Percentiles rank a stretch among this genome's conserved stretches.
phyloP scores from a whole-genome alignment of 1,140 invertebrate species.

The Drosophila ercepeae region DNA sequence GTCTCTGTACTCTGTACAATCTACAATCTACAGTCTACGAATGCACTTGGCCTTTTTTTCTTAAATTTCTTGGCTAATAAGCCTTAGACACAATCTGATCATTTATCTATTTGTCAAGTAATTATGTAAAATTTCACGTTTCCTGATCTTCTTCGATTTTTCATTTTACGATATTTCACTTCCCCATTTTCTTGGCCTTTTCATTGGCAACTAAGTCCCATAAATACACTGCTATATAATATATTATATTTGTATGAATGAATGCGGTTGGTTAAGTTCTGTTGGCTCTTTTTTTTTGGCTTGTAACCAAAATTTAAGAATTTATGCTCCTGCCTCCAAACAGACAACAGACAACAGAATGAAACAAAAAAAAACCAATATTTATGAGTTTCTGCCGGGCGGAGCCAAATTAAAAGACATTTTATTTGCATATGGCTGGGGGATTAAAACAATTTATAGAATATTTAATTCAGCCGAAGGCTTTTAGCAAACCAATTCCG shows the following conservation, averaged over 20 bases:
- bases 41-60: not conserved
- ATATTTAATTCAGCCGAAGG: conserved; percentile 25
- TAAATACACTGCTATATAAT: conserved; percentile 2
- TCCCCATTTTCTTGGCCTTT: not conserved
- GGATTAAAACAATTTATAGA: conserved; percentile 37
- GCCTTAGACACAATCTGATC: conserved; percentile 1
- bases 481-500: conserved; percentile 9
- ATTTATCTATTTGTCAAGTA: conserved; percentile 32
- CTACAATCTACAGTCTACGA: not conserved
- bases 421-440: conserved; percentile 33
- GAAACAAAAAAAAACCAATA: conserved; percentile 10
- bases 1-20: conserved; percentile 50
- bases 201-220: conserved; percentile 13
- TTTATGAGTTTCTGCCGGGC: conserved; percentile 27
- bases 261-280: conserved; percentile 41
- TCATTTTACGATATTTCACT: not conserved
- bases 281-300: conserved; percentile 32
- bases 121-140: conserved; percentile 49
- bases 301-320: conserved; percentile 44
- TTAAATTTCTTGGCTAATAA: not conserved
- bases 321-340: conserved; percentile 30
- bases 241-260: conserved; percentile 35
- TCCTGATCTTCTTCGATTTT: conserved; percentile 35
- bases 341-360: not conserved
- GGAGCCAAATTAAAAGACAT: conserved; percentile 25